Evolutionary conservation across 2,797 vertebrate species (phyloP), one percentile per base, ranked within the genome.

Genomic region (Artibeus jamaicensis): DNA sequence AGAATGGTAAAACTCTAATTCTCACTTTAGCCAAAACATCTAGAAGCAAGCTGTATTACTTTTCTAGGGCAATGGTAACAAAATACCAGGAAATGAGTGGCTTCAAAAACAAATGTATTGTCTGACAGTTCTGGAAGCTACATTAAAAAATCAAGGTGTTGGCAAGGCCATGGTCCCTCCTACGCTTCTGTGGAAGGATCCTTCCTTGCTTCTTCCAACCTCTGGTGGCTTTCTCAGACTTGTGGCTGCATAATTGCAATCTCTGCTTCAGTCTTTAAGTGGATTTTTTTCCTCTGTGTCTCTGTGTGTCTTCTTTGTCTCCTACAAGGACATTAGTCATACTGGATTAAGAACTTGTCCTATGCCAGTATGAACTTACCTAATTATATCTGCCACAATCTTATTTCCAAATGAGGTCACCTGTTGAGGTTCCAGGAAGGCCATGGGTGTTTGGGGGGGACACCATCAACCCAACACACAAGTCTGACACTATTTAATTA

Each of bases 371-470:
- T 77, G 81, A 93, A 37, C 10, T 86, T 57, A 59, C 26, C 57
- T 88, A 84, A 86, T 88, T 87, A 48, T 44, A 53, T 70, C 67
- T 86, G 19, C 57, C 73, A 26, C 34, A 29, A 94, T n/a, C 1
- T 9, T 68, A 68, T 89, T 94, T 93, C 59, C 71, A 96, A 90
- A 87, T 88, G 79, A 79, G 32, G 21, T 37, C 34, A 92, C 53
- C n/a, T 93, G 89, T 32, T 68, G 73, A 68, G 26, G 22, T 93
- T 94, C 39, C 5, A 77, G 11, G 34, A 86, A 95, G 53, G 39
- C 46, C 9, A 22, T 32, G 6, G 15, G 68, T 91, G 77, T 94
- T 4, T 48, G 5, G 3, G 29, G 67, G 37, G 15, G 3, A 59
- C 16, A 59, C 4, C 22, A 39, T 57, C 65, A 79, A 76, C 19